Evolutionary conservation across 1,140 invertebrate species (phyloP).

Genomic region (Zeugodacus cucurbitae): DNA sequence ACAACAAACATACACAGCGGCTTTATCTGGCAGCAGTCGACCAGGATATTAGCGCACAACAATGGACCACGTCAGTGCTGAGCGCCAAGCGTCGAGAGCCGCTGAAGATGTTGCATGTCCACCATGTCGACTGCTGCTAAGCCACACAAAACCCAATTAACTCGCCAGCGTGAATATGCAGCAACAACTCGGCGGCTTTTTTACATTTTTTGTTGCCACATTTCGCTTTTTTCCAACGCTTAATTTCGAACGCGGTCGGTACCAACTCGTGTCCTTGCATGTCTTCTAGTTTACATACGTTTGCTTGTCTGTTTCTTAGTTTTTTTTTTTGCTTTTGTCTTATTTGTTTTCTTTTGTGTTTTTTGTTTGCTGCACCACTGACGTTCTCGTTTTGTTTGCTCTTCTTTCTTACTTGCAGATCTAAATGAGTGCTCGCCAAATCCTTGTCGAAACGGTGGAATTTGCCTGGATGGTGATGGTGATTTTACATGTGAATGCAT

Average conservation of each 20-base stretch:
- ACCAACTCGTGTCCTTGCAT: background rate
- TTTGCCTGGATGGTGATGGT: conserved; percentile 79
- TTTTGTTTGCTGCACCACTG: background rate
- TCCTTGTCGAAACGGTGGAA: conserved; percentile 82
- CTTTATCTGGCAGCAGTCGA: background rate
- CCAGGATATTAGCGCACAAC: background rate
- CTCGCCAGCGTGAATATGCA: background rate
- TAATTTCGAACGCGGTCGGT: background rate
- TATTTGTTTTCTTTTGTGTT: background rate
- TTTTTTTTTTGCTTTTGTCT: too few species aligned
- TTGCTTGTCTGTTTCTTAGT: too few species aligned
- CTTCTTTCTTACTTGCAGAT: conserved; percentile 69
- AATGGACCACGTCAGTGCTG: background rate
- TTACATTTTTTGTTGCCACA: background rate
- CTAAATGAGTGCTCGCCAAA: conserved; percentile 82
- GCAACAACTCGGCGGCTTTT: background rate
- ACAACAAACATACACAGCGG: background rate
- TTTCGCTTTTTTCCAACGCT: background rate
- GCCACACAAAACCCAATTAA: conserved; percentile 24
- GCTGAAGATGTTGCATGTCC: conserved; percentile 18
- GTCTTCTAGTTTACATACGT: background rate
- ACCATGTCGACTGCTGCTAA: background rate
- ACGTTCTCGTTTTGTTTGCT: background rate
- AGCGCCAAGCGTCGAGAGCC: background rate
- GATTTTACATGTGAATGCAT: conserved; percentile 80